These are phyloP conservation scores for Drosophila parvula DNA, from an alignment of 1,140 invertebrate genomes.

Conservation along the genomic window DNA sequence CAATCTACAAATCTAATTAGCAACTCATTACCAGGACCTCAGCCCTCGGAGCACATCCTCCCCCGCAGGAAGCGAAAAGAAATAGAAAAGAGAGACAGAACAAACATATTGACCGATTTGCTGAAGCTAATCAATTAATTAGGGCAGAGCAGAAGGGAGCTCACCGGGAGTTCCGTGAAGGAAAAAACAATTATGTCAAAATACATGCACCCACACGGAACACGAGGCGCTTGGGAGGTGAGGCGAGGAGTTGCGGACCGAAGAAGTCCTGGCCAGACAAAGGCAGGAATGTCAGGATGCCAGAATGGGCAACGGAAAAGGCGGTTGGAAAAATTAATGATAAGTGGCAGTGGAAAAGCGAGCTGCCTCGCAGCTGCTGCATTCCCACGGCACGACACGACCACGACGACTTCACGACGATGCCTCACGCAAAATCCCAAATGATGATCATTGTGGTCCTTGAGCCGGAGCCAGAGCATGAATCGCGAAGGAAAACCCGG, in stretches of 20 bases:
- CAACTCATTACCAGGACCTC: slow-evolving; percentile 74
- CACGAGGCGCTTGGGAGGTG: slow-evolving; percentile 16
- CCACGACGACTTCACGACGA: slow-evolving; percentile 60
- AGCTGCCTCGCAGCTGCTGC: slow-evolving; percentile 51
- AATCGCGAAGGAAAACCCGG: neutral
- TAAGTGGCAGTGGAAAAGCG: slow-evolving; percentile 64
- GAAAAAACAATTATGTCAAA: slow-evolving; percentile 81
- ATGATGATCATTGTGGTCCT: slow-evolving; percentile 52
- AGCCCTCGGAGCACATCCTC: slow-evolving; percentile 7
- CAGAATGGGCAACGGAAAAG: slow-evolving; percentile 65
- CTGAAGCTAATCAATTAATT: slow-evolving; percentile 83
- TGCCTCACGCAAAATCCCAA: slow-evolving; percentile 69
- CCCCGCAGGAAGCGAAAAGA: slow-evolving; percentile 42
- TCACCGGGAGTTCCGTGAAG: slow-evolving; percentile 29
- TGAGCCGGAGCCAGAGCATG: neutral
- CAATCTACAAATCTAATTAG: slow-evolving; percentile 80
- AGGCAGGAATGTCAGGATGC: slow-evolving; percentile 76
- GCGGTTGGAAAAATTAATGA: slow-evolving; percentile 81
- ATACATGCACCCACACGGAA: slow-evolving; percentile 39
- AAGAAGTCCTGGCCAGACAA: slow-evolving; percentile 25
- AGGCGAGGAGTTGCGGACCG: slow-evolving; percentile 3
- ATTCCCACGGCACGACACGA: slow-evolving; percentile 57
- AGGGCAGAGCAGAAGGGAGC: slow-evolving; percentile 42
- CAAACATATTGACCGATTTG: slow-evolving; percentile 81
- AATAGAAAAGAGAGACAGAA: slow-evolving; percentile 44